These are phyloP conservation scores for Axea sp. DNA, from an alignment of 2,888 invertebrate genomes.

Conservation along the genomic window DNA sequence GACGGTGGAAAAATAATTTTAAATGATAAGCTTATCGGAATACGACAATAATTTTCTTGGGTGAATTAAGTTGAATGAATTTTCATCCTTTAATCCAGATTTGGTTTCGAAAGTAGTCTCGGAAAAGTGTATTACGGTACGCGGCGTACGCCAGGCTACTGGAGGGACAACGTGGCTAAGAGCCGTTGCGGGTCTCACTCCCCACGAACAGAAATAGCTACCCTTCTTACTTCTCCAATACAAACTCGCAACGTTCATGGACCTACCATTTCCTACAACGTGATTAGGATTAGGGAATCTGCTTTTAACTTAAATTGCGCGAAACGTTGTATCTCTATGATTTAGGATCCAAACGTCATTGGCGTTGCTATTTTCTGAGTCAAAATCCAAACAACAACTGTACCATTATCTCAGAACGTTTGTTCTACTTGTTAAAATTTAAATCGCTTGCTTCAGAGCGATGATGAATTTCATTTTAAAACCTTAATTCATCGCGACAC, in stretches of 20 bases:
- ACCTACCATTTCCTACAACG: constrained; percentile 55
- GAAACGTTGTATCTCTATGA: constrained; percentile 22
- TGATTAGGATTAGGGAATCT: constrained; percentile 58
- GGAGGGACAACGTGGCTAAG: constrained; percentile 77
- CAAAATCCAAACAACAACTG: neutral
- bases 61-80: too few relatives aligned
- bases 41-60: too few relatives aligned
- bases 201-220: constrained; percentile 79
- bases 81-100: too few relatives aligned
- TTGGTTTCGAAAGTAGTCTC: constrained; percentile 63
- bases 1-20: too few relatives aligned
- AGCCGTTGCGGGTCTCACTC: constrained; percentile 75
- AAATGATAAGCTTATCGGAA: too few relatives aligned
- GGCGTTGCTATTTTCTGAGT: constrained; percentile 18
- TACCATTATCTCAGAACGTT: constrained; percentile 3
- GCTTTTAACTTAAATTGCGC: constrained; percentile 50
- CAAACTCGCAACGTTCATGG: constrained; percentile 71
- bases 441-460: too few relatives aligned
- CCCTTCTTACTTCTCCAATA: constrained; percentile 78
- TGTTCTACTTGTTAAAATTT: neutral
- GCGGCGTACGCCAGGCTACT: constrained; percentile 77
- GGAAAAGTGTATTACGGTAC: constrained; percentile 75
- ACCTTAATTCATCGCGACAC: too few relatives aligned
- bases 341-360: constrained; percentile 32
- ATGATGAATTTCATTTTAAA: too few relatives aligned